Conservation (phyloP, 23 tunicate species). For the Halocynthia aurantium region DNA sequence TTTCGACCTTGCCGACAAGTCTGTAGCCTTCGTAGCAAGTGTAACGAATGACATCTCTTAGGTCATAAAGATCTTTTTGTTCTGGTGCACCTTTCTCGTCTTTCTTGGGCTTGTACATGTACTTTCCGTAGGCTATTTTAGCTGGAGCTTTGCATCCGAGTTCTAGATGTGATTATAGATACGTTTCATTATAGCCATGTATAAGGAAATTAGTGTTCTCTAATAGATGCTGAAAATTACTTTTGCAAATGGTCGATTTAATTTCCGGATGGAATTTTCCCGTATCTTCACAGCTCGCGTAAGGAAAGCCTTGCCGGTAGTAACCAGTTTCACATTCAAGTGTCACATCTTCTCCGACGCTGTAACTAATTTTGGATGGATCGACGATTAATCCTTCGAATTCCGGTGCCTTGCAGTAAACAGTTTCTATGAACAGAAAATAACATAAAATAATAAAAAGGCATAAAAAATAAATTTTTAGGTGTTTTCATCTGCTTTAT, state of each 20-base stretch:
- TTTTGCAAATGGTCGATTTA: neutral
- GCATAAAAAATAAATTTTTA: neutral
- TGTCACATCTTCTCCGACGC: neutral
- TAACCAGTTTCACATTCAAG: neutral
- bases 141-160: neutral
- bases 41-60: neutral
- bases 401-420: neutral
- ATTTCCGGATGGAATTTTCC: constrained; percentile 1
- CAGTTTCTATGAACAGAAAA: neutral
- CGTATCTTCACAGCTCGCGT: neutral
- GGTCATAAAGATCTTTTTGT: neutral
- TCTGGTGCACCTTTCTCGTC: neutral
- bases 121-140: neutral
- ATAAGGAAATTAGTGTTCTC: neutral
- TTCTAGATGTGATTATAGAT: neutral
- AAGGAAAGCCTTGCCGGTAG: neutral
- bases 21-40: neutral
- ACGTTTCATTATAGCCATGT: neutral
- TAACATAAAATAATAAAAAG: neutral
- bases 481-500: too few species aligned
- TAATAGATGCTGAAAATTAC: neutral
- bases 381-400: neutral
- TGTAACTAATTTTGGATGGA: neutral
- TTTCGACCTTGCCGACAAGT: neutral
- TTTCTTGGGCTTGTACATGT: neutral